phyloP scores from a whole-genome alignment of 2,797 vertebrate genomes.

The Coregonus suidteri region DNA sequence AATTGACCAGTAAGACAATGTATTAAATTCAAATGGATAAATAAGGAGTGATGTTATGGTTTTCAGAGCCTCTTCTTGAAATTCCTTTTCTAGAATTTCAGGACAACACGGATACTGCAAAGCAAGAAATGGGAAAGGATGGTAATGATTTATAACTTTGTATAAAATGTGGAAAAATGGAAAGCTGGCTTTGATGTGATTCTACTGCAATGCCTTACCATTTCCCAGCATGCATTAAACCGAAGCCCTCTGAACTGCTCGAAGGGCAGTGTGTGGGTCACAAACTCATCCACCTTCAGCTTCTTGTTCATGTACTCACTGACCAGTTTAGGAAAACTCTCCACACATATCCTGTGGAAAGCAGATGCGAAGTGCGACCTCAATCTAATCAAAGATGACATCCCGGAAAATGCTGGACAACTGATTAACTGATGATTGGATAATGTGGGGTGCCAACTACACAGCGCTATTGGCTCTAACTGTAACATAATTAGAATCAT shows the following conservation, averaged over 20 bases:
- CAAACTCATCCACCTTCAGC: too few species aligned
- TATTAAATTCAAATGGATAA: neutral
- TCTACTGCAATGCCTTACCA: conserved; percentile 23
- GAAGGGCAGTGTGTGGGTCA: conserved; percentile 65
- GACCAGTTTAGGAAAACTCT: conserved; percentile 82
- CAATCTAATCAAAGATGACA: too few species aligned
- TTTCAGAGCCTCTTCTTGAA: conserved; percentile 8
- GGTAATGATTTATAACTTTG: too few species aligned
- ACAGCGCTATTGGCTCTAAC: neutral
- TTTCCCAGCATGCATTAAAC: conserved; percentile 83
- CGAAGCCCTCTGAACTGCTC: conserved; percentile 84
- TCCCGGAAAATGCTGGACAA: neutral
- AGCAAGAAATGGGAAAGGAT: neutral
- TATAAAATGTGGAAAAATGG: too few species aligned
- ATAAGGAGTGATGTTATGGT: neutral
- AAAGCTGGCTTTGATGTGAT: neutral
- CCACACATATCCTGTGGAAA: conserved; percentile 81
- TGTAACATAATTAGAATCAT: neutral
- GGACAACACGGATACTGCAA: conserved; percentile 49
- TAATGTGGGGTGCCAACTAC: neutral
- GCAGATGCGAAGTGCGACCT: neutral
- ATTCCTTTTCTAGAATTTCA: conserved; percentile 40
- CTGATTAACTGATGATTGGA: neutral
- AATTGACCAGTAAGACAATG: neutral
- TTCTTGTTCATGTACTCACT: conserved; percentile 22